Conservation (phyloP, 2,888 invertebrate genomes). For the Xanthostigma xanthostigma region DNA sequence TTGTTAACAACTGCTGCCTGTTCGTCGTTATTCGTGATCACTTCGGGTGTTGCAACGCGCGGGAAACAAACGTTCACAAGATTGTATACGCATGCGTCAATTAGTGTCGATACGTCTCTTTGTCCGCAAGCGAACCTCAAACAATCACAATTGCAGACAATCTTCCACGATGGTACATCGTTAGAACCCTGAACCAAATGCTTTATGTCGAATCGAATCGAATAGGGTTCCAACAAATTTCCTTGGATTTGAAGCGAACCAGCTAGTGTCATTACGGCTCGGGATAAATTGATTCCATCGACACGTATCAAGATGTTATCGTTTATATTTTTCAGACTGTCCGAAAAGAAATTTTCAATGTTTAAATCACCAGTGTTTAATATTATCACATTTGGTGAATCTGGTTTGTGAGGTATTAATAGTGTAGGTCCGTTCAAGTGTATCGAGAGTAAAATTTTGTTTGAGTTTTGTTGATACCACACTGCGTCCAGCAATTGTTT, state of each 20-base stretch:
- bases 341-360: slow-evolving; percentile 62
- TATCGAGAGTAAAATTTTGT: slow-evolving; percentile 31
- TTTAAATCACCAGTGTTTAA: slow-evolving; percentile 63
- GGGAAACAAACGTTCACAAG: neutral
- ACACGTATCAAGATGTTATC: slow-evolving; percentile 59
- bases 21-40: no score
- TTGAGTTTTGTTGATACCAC: neutral
- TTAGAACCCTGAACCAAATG: slow-evolving; percentile 1
- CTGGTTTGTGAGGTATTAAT: slow-evolving; percentile 62
- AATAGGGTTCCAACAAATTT: slow-evolving; percentile 46
- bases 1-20: slow-evolving; percentile 36
- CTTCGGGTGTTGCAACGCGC: no score
- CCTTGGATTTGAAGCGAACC: slow-evolving; percentile 60
- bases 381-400: slow-evolving; percentile 60
- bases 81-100: slow-evolving; percentile 59
- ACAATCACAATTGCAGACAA: slow-evolving; percentile 49
- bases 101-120: slow-evolving; percentile 54
- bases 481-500: neutral
- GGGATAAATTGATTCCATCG: slow-evolving; percentile 47
- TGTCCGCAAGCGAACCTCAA: slow-evolving; percentile 57
- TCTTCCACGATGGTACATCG: slow-evolving; percentile 29
- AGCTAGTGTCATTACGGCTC: slow-evolving; percentile 58
- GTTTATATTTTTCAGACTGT: slow-evolving; percentile 33
- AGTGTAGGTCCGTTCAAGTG: slow-evolving; percentile 60
- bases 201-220: slow-evolving; percentile 55